Conservation (phyloP, 2,797 vertebrate genomes). For the Malacoraja senta region DNA sequence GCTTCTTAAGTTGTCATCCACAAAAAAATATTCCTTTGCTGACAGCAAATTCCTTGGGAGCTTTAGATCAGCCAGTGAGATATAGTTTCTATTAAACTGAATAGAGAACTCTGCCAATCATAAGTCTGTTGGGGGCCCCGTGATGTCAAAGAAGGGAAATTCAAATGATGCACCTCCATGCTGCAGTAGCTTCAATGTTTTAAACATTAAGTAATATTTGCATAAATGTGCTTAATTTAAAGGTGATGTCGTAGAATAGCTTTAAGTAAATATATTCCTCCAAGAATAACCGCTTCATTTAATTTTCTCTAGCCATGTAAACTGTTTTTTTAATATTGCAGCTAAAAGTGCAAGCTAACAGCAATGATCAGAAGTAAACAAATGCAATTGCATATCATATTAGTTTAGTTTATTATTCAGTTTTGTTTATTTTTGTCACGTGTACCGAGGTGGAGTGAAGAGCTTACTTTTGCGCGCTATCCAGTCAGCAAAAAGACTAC, state of each 20-base stretch:
- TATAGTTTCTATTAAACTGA: not conserved
- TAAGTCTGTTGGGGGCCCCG: no score
- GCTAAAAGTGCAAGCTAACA: not conserved
- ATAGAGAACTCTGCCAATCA: not conserved
- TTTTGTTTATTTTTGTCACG: no score
- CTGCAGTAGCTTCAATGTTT: not conserved
- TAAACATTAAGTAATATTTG: not conserved
- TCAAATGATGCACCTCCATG: not conserved
- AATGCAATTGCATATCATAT: no score
- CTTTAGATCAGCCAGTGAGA: not conserved
- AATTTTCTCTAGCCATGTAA: not conserved
- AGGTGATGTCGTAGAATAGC: not conserved
- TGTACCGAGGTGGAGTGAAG: no score
- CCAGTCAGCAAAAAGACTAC: no score
- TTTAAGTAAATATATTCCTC: not conserved
- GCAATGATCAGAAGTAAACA: not conserved
- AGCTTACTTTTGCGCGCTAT: no score
- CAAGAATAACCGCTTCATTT: not conserved
- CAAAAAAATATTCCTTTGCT: not conserved
- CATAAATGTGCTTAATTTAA: not conserved
- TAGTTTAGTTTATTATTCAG: no score
- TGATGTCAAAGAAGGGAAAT: not conserved
- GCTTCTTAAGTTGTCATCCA: not conserved
- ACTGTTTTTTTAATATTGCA: not conserved
- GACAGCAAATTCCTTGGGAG: not conserved